phyloP scores from a whole-genome alignment of 2,113 vertebrate genomes.

The Neoarius graeffei region DNA sequence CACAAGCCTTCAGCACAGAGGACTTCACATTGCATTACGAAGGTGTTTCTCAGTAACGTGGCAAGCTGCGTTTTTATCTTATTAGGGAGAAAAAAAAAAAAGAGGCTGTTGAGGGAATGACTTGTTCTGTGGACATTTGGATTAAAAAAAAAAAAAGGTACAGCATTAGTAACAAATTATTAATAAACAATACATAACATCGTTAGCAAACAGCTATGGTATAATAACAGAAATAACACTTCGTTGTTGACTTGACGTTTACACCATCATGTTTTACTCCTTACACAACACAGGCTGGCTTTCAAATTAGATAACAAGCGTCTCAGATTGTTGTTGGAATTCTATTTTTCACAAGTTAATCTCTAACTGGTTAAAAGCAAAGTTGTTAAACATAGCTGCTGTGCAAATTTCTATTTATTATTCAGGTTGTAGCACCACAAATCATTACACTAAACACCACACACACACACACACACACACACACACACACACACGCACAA shows the following conservation, averaged over 20 bases:
- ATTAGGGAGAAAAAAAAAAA: background rate
- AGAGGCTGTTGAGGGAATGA: background rate
- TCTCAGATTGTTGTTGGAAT: background rate
- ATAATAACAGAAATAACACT: background rate
- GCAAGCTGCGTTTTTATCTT: too few species aligned
- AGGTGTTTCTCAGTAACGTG: background rate
- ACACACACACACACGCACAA: conserved; percentile 20
- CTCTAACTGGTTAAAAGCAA: background rate
- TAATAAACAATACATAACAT: background rate
- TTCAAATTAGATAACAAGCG: background rate
- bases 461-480: conserved; percentile 20
- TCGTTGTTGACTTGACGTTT: background rate
- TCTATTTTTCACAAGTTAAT: background rate
- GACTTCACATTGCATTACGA: background rate
- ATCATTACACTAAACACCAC: background rate
- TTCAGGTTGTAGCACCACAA: background rate
- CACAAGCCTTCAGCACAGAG: background rate
- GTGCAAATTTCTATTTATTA: background rate
- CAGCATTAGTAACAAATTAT: background rate
- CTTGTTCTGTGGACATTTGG: background rate
- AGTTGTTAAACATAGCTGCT: background rate
- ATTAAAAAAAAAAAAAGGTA: background rate
- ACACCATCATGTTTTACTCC: background rate
- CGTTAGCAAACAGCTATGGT: background rate
- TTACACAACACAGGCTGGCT: background rate